Conservation (phyloP, 2,888 invertebrate genomes). For the Polyommatus iphigenia region DNA sequence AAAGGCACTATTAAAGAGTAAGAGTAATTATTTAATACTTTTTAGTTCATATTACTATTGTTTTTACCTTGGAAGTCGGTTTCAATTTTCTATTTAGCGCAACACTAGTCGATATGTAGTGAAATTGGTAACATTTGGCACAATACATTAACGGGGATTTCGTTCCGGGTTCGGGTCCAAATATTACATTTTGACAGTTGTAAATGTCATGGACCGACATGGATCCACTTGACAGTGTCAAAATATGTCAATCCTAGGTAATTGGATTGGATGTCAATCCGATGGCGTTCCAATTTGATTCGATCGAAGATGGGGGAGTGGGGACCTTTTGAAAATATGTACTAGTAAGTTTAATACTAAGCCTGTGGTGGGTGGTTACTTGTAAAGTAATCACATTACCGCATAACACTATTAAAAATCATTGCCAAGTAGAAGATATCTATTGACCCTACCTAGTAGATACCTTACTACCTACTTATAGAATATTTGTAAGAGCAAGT, state of each 20-base stretch:
- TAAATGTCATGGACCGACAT: constrained; percentile 8
- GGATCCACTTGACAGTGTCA: background rate
- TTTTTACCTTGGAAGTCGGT: no score
- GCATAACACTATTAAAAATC: no score
- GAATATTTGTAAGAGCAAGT: no score
- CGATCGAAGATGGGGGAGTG: background rate
- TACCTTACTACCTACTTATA: no score
- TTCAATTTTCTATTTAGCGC: background rate
- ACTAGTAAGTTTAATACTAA: background rate
- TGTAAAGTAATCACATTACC: no score
- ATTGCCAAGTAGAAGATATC: no score
- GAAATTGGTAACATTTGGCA: constrained; percentile 18
- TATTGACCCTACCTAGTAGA: no score
- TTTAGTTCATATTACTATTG: no score
- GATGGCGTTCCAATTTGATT: constrained; percentile 5
- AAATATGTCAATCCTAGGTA: background rate
- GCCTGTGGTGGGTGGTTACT: no score
- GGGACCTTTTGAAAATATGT: background rate
- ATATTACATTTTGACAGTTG: constrained; percentile 24
- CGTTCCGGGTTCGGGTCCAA: background rate
- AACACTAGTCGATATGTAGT: background rate
- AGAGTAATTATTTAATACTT: no score
- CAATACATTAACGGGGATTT: constrained; percentile 17
- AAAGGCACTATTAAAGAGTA: no score
- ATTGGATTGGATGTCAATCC: constrained; percentile 16